Percentiles rank a stretch among this genome's conserved stretches.
Conservation (phyloP, 2,888 invertebrate genomes). For the Boloria euphrosyne region DNA sequence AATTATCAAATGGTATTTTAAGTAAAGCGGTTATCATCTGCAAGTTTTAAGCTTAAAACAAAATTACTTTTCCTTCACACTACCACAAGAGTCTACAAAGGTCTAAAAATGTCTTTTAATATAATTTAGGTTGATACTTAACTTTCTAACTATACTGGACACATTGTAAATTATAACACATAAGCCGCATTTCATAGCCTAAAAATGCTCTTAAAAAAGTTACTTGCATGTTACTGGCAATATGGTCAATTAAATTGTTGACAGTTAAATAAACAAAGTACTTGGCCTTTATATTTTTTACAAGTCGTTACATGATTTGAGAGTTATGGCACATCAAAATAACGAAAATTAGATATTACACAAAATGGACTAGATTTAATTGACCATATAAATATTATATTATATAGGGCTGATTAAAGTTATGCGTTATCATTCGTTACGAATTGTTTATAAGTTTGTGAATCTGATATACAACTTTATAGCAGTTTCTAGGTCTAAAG, state of each 20-base stretch:
- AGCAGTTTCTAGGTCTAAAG: constrained; percentile 13
- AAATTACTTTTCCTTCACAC: constrained; percentile 17
- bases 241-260: constrained; percentile 31
- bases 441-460: constrained; percentile 21
- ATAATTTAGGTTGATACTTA: constrained; percentile 31
- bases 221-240: constrained; percentile 14
- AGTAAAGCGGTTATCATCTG: too few species aligned
- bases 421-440: constrained; percentile 61
- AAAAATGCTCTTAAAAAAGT: constrained; percentile 37
- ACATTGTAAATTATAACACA: constrained; percentile 19
- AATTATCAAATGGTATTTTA: too few species aligned
- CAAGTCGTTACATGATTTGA: constrained; percentile 6
- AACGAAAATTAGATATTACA: neutral
- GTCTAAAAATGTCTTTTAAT: constrained; percentile 38
- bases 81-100: constrained; percentile 16
- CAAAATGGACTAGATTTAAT: constrained; percentile 25
- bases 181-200: constrained; percentile 24
- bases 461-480: constrained; percentile 21
- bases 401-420: constrained; percentile 54
- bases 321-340: neutral
- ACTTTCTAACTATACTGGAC: constrained; percentile 32
- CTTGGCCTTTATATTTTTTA: constrained; percentile 10
- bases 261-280: neutral
- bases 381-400: constrained; percentile 36
- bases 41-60: neutral